Conservation (phyloP, 1,140 invertebrate genomes). For the Metopolophium dirhodum region DNA sequence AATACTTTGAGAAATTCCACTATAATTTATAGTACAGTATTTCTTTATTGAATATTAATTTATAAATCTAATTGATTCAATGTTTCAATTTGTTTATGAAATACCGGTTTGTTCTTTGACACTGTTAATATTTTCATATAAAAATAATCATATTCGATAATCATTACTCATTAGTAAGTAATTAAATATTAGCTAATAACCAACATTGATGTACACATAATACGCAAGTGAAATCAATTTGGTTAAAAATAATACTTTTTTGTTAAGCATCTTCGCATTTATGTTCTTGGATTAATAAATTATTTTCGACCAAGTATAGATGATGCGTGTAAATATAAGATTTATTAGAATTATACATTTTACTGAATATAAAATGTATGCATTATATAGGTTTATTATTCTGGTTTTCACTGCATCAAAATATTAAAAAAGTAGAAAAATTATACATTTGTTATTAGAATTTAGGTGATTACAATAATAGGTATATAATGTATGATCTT, state of each 20-base stretch:
- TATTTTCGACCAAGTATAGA: slow-evolving; percentile 4
- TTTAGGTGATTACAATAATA: no score
- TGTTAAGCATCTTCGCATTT: neutral
- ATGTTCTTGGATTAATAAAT: neutral
- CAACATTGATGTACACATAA: neutral
- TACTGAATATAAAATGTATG: neutral
- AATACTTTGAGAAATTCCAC: no score
- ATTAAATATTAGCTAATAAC: neutral
- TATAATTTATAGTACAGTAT: neutral
- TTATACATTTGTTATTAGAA: neutral
- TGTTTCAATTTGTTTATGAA: neutral
- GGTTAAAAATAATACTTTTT: neutral
- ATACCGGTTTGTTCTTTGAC: neutral
- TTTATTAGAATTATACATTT: neutral
- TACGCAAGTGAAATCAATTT: neutral
- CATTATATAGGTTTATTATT: neutral
- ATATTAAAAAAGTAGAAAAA: neutral
- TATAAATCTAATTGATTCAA: neutral
- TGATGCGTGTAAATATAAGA: neutral
- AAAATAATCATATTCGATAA: neutral
- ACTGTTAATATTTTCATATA: neutral
- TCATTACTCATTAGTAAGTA: neutral
- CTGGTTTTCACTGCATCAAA: neutral
- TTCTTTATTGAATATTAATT: neutral
- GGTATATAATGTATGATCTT: no score